These are phyloP conservation scores for Drosophila infuscata DNA, from an alignment of 2,888 invertebrate species.

Conservation along the genomic window DNA sequence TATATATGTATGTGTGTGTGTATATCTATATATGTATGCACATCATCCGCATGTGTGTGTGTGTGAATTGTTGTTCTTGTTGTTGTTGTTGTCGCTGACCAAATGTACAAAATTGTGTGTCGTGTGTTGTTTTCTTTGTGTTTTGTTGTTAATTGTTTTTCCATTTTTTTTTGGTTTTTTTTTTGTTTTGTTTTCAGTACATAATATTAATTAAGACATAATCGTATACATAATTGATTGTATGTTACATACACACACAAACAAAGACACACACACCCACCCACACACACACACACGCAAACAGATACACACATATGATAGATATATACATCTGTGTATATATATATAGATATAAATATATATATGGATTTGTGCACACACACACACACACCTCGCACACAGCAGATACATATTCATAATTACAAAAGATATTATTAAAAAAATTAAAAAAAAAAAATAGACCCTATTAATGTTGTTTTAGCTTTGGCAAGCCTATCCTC, in stretches of 20 bases:
- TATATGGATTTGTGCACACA: conserved; percentile 11
- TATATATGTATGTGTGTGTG: background rate
- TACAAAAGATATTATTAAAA: conserved; percentile 40
- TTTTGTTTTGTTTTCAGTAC: conserved; percentile 25
- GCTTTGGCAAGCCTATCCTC: conserved; percentile 80
- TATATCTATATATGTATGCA: conserved; percentile 2
- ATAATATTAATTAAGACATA: conserved; percentile 61
- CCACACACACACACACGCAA: conserved; percentile 1
- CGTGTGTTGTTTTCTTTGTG: background rate
- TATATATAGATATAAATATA: conserved; percentile 2
- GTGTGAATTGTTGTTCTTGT: conserved; percentile 14
- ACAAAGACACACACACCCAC: conserved; percentile 16
- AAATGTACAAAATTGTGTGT: conserved; percentile 19
- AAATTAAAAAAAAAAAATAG: conserved; percentile 7
- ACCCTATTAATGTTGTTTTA: conserved; percentile 20
- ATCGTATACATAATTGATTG: conserved; percentile 74
- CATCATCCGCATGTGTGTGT: conserved; percentile 4
- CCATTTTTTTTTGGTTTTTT: conserved; percentile 9
- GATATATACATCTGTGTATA: background rate
- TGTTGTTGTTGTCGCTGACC: conserved; percentile 17
- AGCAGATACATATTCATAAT: conserved; percentile 11
- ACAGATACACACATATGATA: conserved; percentile 4
- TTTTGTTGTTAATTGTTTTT: conserved; percentile 8
- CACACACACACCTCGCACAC: conserved; percentile 4
- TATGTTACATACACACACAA: conserved; percentile 41